phyloP scores from a whole-genome alignment of 2,888 invertebrate genomes.

The Entomobrya proxima region DNA sequence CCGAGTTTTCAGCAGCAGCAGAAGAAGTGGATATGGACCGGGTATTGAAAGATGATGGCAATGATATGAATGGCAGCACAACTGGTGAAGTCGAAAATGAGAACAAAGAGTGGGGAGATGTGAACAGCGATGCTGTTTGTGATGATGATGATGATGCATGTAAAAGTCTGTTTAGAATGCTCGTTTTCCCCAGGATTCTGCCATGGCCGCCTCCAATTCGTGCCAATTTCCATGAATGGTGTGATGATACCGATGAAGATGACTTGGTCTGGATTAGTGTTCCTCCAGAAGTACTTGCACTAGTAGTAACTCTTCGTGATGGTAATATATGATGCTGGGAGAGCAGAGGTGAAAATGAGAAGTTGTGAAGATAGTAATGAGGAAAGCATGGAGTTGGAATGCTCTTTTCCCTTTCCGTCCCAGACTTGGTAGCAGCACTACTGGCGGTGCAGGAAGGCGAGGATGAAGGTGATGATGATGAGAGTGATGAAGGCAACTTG shows the following conservation, averaged over 20 bases:
- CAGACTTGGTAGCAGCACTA: background rate
- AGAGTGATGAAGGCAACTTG: conserved; percentile 28
- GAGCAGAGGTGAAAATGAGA: conserved; percentile 50
- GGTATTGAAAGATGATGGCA: background rate
- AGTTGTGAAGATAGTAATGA: conserved; percentile 25
- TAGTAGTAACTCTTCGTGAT: conserved; percentile 26
- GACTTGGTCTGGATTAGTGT: conserved; percentile 38
- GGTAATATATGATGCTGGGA: conserved; percentile 44
- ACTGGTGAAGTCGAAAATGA: background rate
- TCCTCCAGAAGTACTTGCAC: background rate
- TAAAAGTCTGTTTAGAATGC: conserved; percentile 49
- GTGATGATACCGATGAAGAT: conserved; percentile 16
- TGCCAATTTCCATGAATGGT: conserved; percentile 40
- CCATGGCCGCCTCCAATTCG: conserved; percentile 28
- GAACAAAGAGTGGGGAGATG: conserved; percentile 45
- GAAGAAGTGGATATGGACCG: conserved; percentile 16
- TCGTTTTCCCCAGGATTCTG: conserved; percentile 48
- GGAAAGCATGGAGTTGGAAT: conserved; percentile 9
- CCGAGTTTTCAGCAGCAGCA: conserved; percentile 17
- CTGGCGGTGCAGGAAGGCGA: background rate
- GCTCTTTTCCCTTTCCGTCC: background rate
- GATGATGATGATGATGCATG: conserved; percentile 49
- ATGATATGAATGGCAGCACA: background rate
- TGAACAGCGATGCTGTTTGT: too few species aligned
- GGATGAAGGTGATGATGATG: background rate